A percentile compares a stretch with the other conserved stretches of the same genome.
These are phyloP conservation scores for Dromius quadrimaculatus DNA, from an alignment of 2,888 invertebrate genomes.

Conservation along the genomic window DNA sequence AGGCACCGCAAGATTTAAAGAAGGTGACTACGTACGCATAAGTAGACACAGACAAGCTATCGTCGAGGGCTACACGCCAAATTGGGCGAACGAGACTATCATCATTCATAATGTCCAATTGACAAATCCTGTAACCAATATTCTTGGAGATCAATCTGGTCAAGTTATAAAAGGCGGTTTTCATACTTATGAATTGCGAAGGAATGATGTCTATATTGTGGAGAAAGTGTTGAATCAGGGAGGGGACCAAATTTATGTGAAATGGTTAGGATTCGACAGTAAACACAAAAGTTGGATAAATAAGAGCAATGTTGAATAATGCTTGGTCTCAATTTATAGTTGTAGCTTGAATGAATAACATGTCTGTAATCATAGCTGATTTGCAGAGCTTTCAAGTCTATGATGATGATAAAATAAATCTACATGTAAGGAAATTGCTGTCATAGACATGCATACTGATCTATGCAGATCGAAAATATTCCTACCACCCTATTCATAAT, in stretches of 20 bases:
- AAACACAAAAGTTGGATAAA: no score
- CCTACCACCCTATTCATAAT: no score
- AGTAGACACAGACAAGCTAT: not conserved
- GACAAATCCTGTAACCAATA: conserved; percentile 5
- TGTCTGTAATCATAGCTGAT: no score
- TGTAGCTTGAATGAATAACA: no score
- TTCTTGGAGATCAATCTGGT: not conserved
- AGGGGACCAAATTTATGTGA: not conserved
- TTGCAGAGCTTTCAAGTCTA: no score
- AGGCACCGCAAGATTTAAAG: not conserved
- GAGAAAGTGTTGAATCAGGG: not conserved
- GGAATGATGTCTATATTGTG: not conserved
- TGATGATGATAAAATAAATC: no score
- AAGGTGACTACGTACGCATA: not conserved
- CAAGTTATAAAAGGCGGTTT: not conserved
- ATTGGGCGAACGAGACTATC: conserved; percentile 5
- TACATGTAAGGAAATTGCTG: no score
- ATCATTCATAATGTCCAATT: not conserved
- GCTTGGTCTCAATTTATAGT: no score
- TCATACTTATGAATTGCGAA: conserved; percentile 12
- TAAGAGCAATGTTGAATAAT: no score
- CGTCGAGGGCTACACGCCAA: not conserved
- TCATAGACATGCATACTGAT: no score
- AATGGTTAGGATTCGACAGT: conserved; percentile 15
- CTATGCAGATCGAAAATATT: no score